Conservation (phyloP, 2,888 invertebrate species). For the Catocala fraxini region DNA sequence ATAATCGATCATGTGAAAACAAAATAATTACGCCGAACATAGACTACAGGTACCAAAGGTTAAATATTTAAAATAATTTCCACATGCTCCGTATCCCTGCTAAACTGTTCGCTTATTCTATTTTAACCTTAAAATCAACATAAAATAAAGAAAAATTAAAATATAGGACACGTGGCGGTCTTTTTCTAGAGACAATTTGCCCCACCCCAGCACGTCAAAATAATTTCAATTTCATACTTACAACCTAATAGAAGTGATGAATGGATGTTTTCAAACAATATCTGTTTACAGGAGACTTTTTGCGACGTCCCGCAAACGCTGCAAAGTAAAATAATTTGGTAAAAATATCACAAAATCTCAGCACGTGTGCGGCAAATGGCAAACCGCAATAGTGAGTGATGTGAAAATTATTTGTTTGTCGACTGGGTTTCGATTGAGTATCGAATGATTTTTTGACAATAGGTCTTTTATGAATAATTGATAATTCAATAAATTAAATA, state of each 20-base stretch:
- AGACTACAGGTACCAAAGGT: constrained; percentile 16
- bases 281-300: constrained; percentile 62
- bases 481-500: no score
- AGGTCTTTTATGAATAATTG: no score
- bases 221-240: constrained; percentile 71
- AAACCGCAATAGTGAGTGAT: constrained; percentile 76
- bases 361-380: constrained; percentile 87
- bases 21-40: constrained; percentile 52
- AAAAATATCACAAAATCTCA: constrained; percentile 85
- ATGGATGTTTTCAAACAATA: constrained; percentile 67
- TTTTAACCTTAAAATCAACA: constrained; percentile 44
- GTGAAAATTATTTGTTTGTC: constrained; percentile 24
- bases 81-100: constrained; percentile 8
- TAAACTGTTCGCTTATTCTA: constrained; percentile 20
- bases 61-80: constrained; percentile 19
- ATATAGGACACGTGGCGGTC: constrained; percentile 85
- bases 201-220: constrained; percentile 83
- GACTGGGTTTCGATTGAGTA: constrained; percentile 16
- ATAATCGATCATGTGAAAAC: constrained; percentile 71
- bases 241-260: constrained; percentile 66
- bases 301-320: constrained; percentile 63
- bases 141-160: constrained; percentile 65
- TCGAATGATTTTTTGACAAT: constrained; percentile 12
- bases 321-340: constrained; percentile 76
- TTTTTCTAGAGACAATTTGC: constrained; percentile 80